Percentiles rank a stretch among this genome's conserved stretches.
Evolutionary conservation across 2,797 vertebrate species (phyloP).

Genomic region (Vespertilio murinus): DNA sequence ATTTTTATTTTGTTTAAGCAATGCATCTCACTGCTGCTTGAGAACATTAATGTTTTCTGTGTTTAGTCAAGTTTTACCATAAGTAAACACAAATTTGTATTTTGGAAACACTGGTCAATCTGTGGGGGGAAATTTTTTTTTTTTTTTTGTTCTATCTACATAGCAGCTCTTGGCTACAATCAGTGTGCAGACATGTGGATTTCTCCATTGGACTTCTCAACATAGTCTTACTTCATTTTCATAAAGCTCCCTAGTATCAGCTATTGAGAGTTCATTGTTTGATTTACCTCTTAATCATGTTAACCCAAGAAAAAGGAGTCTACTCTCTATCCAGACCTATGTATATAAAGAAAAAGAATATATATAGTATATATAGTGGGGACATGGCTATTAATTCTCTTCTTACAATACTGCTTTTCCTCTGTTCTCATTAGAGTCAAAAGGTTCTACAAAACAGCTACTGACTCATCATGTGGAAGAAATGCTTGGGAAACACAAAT

Average conservation of each 20-base stretch:
- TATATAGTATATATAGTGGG: neutral
- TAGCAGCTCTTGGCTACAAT: neutral
- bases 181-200: neutral
- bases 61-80: neutral
- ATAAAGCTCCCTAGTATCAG: neutral
- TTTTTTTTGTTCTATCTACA: neutral
- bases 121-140: neutral
- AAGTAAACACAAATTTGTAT: neutral
- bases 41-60: neutral
- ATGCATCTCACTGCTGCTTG: neutral
- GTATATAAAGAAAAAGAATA: neutral
- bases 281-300: neutral
- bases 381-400: neutral
- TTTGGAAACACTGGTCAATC: neutral
- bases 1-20: slow-evolving; percentile 37
- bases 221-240: neutral
- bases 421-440: slow-evolving; percentile 21
- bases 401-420: slow-evolving; percentile 13
- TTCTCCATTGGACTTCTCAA: neutral
- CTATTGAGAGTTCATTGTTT: neutral
- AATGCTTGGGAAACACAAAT: neutral
- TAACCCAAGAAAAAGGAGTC: neutral
- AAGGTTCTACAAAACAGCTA: neutral
- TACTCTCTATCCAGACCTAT: neutral
- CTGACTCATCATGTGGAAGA: neutral